Evolutionary conservation across 2,888 invertebrate genomes (phyloP).

Genomic region (Caenorhabditis becei): DNA sequence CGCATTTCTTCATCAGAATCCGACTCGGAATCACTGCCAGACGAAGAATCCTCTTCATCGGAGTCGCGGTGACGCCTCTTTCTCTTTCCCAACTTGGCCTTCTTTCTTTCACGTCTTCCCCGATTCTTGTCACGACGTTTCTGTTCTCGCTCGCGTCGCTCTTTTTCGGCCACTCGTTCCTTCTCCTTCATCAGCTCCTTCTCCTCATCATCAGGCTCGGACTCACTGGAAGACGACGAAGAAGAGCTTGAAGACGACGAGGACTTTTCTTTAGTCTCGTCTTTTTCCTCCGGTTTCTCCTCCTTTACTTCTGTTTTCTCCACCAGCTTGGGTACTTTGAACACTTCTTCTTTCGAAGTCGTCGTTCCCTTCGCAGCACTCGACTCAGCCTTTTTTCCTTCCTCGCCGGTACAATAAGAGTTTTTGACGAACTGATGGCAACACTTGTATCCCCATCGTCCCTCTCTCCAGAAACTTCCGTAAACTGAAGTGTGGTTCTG

Average conservation of each 20-base stretch:
- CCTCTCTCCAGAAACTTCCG: slow-evolving; percentile 96
- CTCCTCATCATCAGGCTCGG: slow-evolving; percentile 51
- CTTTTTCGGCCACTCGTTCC: slow-evolving; percentile 59
- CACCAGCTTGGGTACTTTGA: slow-evolving; percentile 46
- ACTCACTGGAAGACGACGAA: slow-evolving; percentile 32
- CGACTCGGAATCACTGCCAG: slow-evolving; percentile 30
- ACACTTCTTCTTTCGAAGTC: slow-evolving; percentile 49
- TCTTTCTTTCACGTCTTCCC: slow-evolving; percentile 75
- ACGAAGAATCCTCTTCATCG: slow-evolving; percentile 23
- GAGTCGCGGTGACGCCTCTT: slow-evolving; percentile 47
- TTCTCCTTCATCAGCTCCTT: slow-evolving; percentile 52
- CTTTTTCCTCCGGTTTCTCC: slow-evolving; percentile 50
- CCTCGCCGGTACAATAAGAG: slow-evolving; percentile 91
- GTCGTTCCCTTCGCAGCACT: slow-evolving; percentile 58
- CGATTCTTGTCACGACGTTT: slow-evolving; percentile 73
- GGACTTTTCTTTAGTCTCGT: slow-evolving; percentile 31
- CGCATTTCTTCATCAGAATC: slow-evolving; percentile 67
- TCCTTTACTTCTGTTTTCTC: slow-evolving; percentile 41
- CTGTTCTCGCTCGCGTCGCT: slow-evolving; percentile 68
- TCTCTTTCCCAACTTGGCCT: slow-evolving; percentile 74
- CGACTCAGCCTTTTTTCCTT: slow-evolving; percentile 66
- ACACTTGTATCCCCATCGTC: slow-evolving; percentile 96
- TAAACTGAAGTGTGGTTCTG: slow-evolving; percentile 96
- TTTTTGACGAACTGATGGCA: slow-evolving; percentile 92
- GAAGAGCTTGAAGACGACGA: slow-evolving; percentile 37